Evolutionary conservation across 2,797 vertebrate species (phyloP).

Genomic region (Sebastes umbrosus): DNA sequence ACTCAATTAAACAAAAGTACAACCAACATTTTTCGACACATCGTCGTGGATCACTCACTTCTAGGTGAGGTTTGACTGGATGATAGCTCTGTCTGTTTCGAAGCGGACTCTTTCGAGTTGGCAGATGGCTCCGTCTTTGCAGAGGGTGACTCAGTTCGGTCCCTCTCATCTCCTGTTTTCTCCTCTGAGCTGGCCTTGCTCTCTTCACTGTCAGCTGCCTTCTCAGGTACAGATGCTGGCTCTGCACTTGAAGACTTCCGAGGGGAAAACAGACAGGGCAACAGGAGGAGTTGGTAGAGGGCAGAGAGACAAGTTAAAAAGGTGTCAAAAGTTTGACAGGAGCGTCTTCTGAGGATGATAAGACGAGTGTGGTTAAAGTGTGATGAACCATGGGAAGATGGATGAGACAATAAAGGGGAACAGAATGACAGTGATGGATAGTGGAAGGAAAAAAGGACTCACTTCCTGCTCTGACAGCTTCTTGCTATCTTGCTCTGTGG

Average conservation of each 20-base stretch:
- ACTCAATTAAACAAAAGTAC: constrained; percentile 15
- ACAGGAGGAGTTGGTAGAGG: constrained; percentile 17
- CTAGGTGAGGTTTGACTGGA: constrained; percentile 72
- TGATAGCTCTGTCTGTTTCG: constrained; percentile 70
- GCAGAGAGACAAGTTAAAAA: constrained; percentile 38
- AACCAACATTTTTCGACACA: neutral
- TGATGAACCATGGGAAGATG: constrained; percentile 18
- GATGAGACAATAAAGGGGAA: constrained; percentile 8
- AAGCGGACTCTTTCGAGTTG: constrained; percentile 64
- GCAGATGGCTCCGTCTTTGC: constrained; percentile 62
- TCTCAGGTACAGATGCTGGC: constrained; percentile 64
- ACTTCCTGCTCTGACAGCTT: constrained; percentile 87
- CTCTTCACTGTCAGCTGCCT: constrained; percentile 74
- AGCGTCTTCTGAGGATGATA: constrained; percentile 3
- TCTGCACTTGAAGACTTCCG: constrained; percentile 54
- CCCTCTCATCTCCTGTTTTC: constrained; percentile 79
- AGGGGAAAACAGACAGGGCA: constrained; percentile 11
- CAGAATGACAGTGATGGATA: constrained; percentile 7
- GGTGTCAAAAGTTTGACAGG: constrained; percentile 43
- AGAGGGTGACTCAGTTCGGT: constrained; percentile 72
- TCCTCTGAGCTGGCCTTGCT: constrained; percentile 71
- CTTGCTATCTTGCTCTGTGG: constrained; percentile 81
- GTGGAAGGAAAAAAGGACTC: constrained; percentile 17
- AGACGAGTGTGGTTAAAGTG: neutral
- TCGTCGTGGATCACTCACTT: constrained; percentile 68